Base-by-base conservation (phyloP, 2,797 vertebrate genomes). In the Eutrigla gurnardus region DNA sequence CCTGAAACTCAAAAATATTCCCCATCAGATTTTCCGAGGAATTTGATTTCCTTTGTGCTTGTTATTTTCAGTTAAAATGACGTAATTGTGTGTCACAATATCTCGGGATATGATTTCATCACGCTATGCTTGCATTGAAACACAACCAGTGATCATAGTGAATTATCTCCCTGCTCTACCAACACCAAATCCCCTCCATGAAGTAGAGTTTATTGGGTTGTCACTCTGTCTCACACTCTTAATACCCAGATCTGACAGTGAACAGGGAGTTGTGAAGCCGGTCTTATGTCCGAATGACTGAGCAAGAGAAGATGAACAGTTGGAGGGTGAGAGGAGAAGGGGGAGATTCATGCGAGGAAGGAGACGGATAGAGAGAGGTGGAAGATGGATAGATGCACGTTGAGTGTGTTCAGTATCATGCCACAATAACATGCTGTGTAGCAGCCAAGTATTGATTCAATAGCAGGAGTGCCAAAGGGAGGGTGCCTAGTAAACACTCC, bases 381-480 rank as follows among this genome's bases (percentile, higher is more conserved):
- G 32, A 45, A 47, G 74, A 72, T 64, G 64, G 75, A 78, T 77
- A 25, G 69, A 64, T 73, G 8, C n/a, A n/a, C 72, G 60, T 64
- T 79, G 55, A 35, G 5, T 65, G 57, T 79, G 80, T 83, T 81
- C 65, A 65, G 81, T 75, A 62, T 80, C 80, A 80, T 75, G 81
- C 63, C 58, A 78, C 80, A 78, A 75, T 73, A 65, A 75, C 47
- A n/a, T 47, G 76, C 84, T 69, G 82, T 59, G 72, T 84, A 73
- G 75, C 75, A 82, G 85, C 75, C 75, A 80, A 78, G 64, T 87
- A 91, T 92, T 81, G 89, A 91, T 89, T 87, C 76, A 78, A 33
- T 68, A 83, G 87, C 76, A 58, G 77, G 40, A 82, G 77, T 81
- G 86, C 83, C 77, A 88, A 71, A 88, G 86, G 78, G 84, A 87